Evolutionary conservation across 2,797 vertebrate species (phyloP).

Genomic region (Molossus molossus): DNA sequence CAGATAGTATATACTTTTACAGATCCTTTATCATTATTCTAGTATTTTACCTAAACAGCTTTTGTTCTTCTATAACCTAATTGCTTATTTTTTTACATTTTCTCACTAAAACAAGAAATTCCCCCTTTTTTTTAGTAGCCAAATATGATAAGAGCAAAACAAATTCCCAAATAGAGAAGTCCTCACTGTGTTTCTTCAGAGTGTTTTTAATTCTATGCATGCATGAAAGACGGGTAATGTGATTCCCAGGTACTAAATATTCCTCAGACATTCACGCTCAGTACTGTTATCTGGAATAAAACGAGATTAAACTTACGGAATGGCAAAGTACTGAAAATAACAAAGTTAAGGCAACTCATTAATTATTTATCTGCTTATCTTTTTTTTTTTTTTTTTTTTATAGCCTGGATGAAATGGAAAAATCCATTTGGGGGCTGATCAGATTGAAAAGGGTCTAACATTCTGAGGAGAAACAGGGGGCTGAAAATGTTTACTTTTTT

Average conservation of each 20-base stretch:
- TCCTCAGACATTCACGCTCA: constrained; percentile 64
- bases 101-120: constrained; percentile 8
- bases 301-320: constrained; percentile 69
- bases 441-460: constrained; percentile 72
- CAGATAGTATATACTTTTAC: neutral
- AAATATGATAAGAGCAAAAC: constrained; percentile 31
- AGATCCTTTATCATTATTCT: constrained; percentile 40
- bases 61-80: constrained; percentile 23
- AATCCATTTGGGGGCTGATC: constrained; percentile 41
- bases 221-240: constrained; percentile 68
- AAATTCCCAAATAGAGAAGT: neutral
- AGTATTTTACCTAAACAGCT: constrained; percentile 46
- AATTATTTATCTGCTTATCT: constrained; percentile 75
- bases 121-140: neutral
- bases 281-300: constrained; percentile 69
- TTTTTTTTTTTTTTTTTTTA: neutral
- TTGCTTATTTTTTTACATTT: constrained; percentile 51
- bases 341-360: constrained; percentile 67
- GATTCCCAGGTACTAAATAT: constrained; percentile 63
- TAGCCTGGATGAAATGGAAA: constrained; percentile 62
- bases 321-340: constrained; percentile 67
- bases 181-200: neutral
- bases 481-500: constrained; percentile 82
- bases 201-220: constrained; percentile 70
- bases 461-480: constrained; percentile 78